Evolutionary conservation across 2,113 vertebrate genomes (phyloP), one percentile per base, ranked within the genome.

Genomic region (Sphaerodactylus townsendi): DNA sequence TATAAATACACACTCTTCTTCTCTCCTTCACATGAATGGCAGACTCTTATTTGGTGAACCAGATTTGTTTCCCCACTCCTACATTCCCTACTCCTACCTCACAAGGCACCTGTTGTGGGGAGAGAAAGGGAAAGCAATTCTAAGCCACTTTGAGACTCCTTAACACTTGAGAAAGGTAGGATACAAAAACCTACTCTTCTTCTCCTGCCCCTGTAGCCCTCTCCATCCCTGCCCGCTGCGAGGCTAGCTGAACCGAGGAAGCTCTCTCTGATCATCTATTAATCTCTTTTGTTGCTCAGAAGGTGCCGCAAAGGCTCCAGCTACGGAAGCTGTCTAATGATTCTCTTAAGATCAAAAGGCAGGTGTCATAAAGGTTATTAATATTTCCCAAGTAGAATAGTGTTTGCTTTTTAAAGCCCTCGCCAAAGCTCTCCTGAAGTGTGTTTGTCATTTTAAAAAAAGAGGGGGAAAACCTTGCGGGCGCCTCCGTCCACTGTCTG

Each of bases 341-440:
- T 92, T 93, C 66, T 85, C 85, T 88, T 87, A 72, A 86, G 87
- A 90, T 93, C 85, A 87, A 90, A 78, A 81, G 87, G 11, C 83
- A 86, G 84, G 75, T 90, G 56, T 90, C 91, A 85, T 74, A 93
- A 93, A 92, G 92, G 87, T 92, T 88, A 85, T 84, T 89, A 81
- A 82, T 92, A 82, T 90, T 93, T 93, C 88, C 92, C 84, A 70
- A 83, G 86, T 86, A 88, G 88, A 0, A 0, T 88, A 90, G 72
- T 95, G 66, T 91, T 93, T 93, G 90, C 90, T 91, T 89, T 88
- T 91, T 85, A 92, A 87, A 90, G 69, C 81, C 35, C 83, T 30
- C 92, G 91, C 85, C 83, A 91, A 89, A 77, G 85, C 90, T 88
- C 81, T 92, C 75, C 85, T 50, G 84, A 87, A 79, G 44, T 73